These are phyloP conservation scores for Furcifer pardalis DNA, from an alignment of 2,797 vertebrate genomes.

Conservation along the genomic window DNA sequence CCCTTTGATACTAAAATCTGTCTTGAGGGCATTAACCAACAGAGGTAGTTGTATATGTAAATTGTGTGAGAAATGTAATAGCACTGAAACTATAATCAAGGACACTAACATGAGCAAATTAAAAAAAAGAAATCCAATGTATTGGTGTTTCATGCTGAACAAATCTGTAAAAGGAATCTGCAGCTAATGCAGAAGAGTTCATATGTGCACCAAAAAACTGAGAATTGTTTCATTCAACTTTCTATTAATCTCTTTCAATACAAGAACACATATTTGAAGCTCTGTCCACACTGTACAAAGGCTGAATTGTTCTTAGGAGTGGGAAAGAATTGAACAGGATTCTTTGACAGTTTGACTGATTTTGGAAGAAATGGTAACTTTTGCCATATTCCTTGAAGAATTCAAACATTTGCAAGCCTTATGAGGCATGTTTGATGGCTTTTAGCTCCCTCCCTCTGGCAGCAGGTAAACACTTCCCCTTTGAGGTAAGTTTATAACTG, in stretches of 20 bases:
- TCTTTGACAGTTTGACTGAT: not conserved
- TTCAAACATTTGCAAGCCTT: too few relatives aligned
- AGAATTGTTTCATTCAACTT: constrained; percentile 2
- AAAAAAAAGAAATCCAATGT: not conserved
- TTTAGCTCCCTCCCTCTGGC: too few relatives aligned
- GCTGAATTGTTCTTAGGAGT: not conserved
- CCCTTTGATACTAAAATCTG: constrained; percentile 50
- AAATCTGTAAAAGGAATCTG: not conserved
- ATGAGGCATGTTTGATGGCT: too few relatives aligned
- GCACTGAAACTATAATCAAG: constrained; percentile 32
- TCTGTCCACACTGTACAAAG: not conserved
- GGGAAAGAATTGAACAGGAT: not conserved
- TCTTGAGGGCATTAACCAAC: constrained; percentile 28
- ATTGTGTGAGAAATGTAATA: constrained; percentile 3
- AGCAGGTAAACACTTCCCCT: too few relatives aligned
- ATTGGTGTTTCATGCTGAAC: not conserved
- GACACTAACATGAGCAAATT: not conserved
- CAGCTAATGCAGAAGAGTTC: not conserved
- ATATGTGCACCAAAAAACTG: constrained; percentile 7
- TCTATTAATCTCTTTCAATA: not conserved
- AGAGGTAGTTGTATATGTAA: constrained; percentile 29
- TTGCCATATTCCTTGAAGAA: too few relatives aligned
- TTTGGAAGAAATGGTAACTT: not conserved
- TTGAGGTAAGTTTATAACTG: too few relatives aligned
- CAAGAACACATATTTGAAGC: not conserved